Conservation (phyloP, 2,797 vertebrate species). For the Euphonia xanthogaster region DNA sequence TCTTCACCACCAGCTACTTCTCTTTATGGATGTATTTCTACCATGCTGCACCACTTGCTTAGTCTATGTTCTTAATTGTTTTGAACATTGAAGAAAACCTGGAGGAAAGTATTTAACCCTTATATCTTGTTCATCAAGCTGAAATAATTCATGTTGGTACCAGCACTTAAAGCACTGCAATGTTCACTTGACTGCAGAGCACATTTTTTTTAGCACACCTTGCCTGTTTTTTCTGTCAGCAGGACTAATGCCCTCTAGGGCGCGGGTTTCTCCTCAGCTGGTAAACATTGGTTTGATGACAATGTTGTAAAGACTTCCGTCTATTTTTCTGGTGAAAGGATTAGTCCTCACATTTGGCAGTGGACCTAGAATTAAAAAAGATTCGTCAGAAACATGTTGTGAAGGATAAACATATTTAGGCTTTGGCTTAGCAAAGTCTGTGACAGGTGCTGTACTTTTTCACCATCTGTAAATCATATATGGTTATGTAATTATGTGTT, state of each 20-base stretch:
- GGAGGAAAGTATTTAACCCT: not conserved
- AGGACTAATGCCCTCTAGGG: not conserved
- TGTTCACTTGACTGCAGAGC: not conserved
- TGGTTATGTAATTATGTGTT: not conserved
- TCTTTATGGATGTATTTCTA: not conserved
- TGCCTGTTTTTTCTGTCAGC: not conserved
- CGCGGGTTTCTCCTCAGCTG: not conserved
- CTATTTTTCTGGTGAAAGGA: not conserved
- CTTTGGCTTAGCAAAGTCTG: not conserved
- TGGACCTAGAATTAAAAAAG: not conserved
- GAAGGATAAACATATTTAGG: not conserved
- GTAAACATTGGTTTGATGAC: not conserved
- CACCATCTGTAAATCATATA: not conserved
- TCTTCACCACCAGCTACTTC: not conserved
- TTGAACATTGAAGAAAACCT: not conserved
- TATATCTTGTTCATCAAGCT: not conserved
- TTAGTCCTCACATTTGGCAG: not conserved
- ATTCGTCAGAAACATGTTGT: not conserved
- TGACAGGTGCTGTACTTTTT: not conserved
- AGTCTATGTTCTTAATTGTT: not conserved
- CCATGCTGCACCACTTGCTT: not conserved
- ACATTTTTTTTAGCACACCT: not conserved
- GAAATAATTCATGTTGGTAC: not conserved
- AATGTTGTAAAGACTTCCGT: not conserved
- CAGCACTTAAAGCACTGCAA: not conserved